Evolutionary conservation across 2,113 vertebrate species (phyloP).

Genomic region (Cercocebus atys): DNA sequence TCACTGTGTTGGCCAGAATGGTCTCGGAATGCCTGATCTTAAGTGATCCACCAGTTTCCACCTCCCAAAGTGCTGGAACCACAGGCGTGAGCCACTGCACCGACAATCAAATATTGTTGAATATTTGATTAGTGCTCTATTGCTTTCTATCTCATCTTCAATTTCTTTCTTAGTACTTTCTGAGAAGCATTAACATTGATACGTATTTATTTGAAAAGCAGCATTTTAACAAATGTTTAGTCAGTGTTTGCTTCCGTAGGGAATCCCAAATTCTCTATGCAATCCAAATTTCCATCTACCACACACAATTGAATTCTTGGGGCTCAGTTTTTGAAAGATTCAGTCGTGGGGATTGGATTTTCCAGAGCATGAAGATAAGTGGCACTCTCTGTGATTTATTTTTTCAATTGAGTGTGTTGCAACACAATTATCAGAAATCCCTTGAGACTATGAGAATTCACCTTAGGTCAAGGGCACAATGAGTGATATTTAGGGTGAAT

Average conservation of each 20-base stretch:
- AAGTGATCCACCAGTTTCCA: no score
- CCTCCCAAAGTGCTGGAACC: no score
- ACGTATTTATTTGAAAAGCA: not conserved
- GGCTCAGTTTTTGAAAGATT: not conserved
- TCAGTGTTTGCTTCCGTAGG: not conserved
- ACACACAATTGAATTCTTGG: not conserved
- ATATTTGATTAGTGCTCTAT: not conserved
- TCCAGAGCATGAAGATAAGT: not conserved
- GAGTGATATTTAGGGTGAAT: not conserved
- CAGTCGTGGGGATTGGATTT: not conserved
- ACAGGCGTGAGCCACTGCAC: no score
- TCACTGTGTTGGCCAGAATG: no score
- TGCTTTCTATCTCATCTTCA: not conserved
- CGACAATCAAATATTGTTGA: not conserved
- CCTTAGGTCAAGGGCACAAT: not conserved
- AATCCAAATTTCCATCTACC: not conserved
- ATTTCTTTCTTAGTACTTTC: not conserved
- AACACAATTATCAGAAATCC: not conserved
- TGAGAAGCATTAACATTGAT: not conserved
- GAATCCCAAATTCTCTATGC: not conserved
- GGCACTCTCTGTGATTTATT: not conserved
- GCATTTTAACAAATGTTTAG: not conserved
- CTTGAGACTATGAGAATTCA: not conserved
- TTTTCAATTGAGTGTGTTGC: not conserved
- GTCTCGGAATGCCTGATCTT: no score